A percentile compares a stretch with the other conserved stretches of the same genome.
Conservation (phyloP, 1,140 invertebrate genomes). For the Camponotus vicinus region DNA sequence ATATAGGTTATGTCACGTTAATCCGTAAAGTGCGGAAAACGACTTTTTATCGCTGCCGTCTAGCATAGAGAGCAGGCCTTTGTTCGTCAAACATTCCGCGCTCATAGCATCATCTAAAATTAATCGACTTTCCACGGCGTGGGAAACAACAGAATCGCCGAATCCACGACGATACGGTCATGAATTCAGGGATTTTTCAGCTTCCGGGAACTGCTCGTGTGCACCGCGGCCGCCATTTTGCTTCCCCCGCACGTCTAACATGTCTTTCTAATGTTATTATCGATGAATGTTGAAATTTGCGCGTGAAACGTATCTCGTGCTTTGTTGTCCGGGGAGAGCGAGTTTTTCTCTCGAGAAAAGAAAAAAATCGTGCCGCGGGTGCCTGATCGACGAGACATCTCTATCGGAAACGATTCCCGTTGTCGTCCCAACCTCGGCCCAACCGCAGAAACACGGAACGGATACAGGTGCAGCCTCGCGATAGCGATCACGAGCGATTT, state of each 20-base stretch:
- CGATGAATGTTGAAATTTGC: constrained; percentile 78
- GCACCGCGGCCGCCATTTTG: constrained; percentile 77
- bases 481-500: constrained; percentile 47
- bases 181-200: constrained; percentile 70
- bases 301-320: constrained; percentile 50
- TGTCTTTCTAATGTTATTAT: constrained; percentile 86
- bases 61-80: not conserved
- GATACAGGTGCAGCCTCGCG: constrained; percentile 20
- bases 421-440: constrained; percentile 67
- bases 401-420: constrained; percentile 59
- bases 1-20: constrained; percentile 64
- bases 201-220: constrained; percentile 61
- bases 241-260: constrained; percentile 79
- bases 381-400: constrained; percentile 50
- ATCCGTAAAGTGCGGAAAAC: constrained; percentile 20
- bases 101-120: constrained; percentile 30
- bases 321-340: constrained; percentile 47
- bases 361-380: constrained; percentile 27
- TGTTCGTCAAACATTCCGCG: not conserved
- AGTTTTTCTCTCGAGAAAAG: constrained; percentile 43
- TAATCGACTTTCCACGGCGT: constrained; percentile 32
- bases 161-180: constrained; percentile 38
- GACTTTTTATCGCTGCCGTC: not conserved
- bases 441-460: constrained; percentile 50
- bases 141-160: constrained; percentile 21